These are phyloP conservation scores for Magallana nippona DNA, from an alignment of 2,888 invertebrate species.

Conservation along the genomic window DNA sequence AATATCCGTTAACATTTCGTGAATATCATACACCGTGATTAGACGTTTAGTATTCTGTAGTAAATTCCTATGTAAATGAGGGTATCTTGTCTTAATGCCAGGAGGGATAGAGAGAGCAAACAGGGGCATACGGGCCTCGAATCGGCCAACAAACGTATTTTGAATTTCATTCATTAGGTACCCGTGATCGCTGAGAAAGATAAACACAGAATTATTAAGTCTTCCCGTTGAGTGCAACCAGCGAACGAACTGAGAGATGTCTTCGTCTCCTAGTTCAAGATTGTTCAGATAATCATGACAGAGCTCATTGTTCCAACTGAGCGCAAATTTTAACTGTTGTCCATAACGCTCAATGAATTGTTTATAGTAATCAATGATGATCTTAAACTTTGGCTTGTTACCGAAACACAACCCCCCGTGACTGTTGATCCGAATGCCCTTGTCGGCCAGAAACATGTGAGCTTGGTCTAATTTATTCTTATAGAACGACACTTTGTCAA, in stretches of 20 bases:
- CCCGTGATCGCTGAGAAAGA: constrained; percentile 53
- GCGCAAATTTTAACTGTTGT: constrained; percentile 37
- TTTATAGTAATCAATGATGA: constrained; percentile 45
- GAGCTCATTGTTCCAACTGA: constrained; percentile 47
- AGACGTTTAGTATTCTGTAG: constrained; percentile 41
- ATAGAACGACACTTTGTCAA: constrained; percentile 67
- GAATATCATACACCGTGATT: constrained; percentile 45
- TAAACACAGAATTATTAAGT: constrained; percentile 43
- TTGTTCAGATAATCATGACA: constrained; percentile 45
- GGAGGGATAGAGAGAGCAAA: constrained; percentile 44
- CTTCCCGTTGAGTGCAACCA: constrained; percentile 40
- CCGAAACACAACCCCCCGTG: constrained; percentile 47
- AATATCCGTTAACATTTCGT: constrained; percentile 46
- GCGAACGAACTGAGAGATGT: constrained; percentile 44
- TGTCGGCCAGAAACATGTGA: constrained; percentile 33
- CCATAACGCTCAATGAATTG: constrained; percentile 43
- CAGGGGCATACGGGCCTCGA: constrained; percentile 49
- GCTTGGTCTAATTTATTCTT: constrained; percentile 41
- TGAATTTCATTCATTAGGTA: constrained; percentile 44
- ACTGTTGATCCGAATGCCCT: neutral
- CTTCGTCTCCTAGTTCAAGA: constrained; percentile 45
- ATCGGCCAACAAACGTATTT: constrained; percentile 46
- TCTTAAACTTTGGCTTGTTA: constrained; percentile 38
- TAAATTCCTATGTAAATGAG: constrained; percentile 37
- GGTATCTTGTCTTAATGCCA: constrained; percentile 30